Evolutionary conservation across 2,113 vertebrate genomes (phyloP).

Genomic region (Tautogolabrus adspersus): DNA sequence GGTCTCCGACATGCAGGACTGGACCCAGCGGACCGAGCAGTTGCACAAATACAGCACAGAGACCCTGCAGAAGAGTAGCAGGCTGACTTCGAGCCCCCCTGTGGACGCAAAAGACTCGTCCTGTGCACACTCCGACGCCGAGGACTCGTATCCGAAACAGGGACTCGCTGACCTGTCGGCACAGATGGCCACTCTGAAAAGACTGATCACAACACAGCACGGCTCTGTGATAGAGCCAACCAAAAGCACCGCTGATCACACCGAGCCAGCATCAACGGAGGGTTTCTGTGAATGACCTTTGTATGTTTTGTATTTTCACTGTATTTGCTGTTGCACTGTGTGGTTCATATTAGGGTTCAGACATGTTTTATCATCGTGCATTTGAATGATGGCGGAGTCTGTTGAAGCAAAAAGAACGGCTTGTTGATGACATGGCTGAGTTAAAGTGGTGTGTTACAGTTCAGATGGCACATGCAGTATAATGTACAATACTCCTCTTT

Average conservation of each 20-base stretch:
- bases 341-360: conserved; percentile 73
- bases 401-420: no score
- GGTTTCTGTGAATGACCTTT: conserved; percentile 82
- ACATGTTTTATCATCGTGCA: neutral
- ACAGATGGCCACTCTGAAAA: conserved; percentile 89
- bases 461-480: no score
- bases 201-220: conserved; percentile 86
- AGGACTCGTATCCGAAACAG: conserved; percentile 87
- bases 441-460: no score
- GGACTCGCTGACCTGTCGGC: conserved; percentile 86
- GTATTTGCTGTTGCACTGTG: conserved; percentile 92
- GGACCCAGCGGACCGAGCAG: conserved; percentile 88
- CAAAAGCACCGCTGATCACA: conserved; percentile 82
- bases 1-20: conserved; percentile 91
- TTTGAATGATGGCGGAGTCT: conserved; percentile 6
- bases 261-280: conserved; percentile 73
- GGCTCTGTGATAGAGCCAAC: conserved; percentile 88
- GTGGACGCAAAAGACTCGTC: conserved; percentile 83
- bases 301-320: conserved; percentile 87
- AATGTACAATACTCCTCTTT: no score
- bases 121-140: conserved; percentile 83
- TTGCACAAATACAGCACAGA: conserved; percentile 88
- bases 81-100: conserved; percentile 41
- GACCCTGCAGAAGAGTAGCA: conserved; percentile 76
- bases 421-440: neutral